phyloP scores from a whole-genome alignment of 2,113 vertebrate genomes.

The Otocyon megalotis region DNA sequence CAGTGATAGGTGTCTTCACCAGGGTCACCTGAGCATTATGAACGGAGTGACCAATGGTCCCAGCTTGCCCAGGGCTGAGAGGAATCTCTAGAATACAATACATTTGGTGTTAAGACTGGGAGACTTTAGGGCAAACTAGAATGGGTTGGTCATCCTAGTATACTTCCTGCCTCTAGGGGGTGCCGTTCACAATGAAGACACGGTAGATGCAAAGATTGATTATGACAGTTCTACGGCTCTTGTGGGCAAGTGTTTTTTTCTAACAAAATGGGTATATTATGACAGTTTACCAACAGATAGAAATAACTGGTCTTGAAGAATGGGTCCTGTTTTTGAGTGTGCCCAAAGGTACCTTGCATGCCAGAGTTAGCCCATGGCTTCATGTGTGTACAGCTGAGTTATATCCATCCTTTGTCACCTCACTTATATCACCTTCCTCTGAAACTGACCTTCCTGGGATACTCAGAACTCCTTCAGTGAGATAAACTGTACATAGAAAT shows the following conservation, averaged over 20 bases:
- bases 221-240: background rate
- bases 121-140: background rate
- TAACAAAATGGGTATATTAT: background rate
- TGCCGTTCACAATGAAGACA: background rate
- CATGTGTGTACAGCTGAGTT: background rate
- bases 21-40: constrained; percentile 56
- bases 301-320: background rate
- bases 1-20: background rate
- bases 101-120: background rate
- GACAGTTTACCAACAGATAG: background rate
- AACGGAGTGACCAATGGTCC: background rate
- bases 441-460: background rate
- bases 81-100: background rate
- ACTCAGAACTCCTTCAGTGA: background rate
- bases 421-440: background rate
- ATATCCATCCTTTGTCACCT: background rate
- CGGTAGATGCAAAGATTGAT: background rate
- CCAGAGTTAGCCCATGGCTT: background rate
- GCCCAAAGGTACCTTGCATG: background rate
- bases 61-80: background rate
- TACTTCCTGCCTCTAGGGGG: background rate
- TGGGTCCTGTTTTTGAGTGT: background rate
- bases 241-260: background rate
- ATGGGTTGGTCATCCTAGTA: background rate
- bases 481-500: background rate